Conservation (phyloP, 2,113 vertebrate species). For the Gopherus flavomarginatus region DNA sequence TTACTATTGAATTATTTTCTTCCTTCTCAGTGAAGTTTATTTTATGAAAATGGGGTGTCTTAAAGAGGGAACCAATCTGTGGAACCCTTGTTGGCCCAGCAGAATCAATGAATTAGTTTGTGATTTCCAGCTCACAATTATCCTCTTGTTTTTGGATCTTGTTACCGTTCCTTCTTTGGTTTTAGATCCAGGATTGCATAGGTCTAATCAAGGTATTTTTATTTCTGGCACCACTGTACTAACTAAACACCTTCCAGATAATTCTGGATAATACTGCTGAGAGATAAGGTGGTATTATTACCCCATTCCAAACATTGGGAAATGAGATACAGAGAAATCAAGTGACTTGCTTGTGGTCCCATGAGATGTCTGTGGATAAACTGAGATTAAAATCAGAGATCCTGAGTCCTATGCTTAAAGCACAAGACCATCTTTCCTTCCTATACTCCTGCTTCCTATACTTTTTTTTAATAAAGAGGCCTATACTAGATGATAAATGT, state of each 20-base stretch:
- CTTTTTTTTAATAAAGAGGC: background rate
- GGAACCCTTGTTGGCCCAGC: background rate
- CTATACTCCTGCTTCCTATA: rapidly evolving
- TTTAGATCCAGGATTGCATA: background rate
- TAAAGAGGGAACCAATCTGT: background rate
- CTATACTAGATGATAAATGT: background rate
- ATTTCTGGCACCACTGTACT: background rate
- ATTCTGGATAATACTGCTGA: background rate
- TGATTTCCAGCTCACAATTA: background rate
- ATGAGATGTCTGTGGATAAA: background rate
- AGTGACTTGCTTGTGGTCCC: background rate
- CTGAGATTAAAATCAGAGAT: background rate
- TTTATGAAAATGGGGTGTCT: background rate
- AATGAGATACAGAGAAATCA: background rate
- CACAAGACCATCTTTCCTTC: rapidly evolving
- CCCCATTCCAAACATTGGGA: background rate
- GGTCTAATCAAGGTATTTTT: background rate
- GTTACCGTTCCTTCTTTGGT: too few relatives aligned
- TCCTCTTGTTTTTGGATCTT: background rate
- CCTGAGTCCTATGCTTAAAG: background rate
- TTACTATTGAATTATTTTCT: background rate
- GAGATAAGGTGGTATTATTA: background rate
- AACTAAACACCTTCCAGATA: background rate
- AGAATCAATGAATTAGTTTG: background rate
- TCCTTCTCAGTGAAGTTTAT: background rate